phyloP scores from a whole-genome alignment of 2,113 vertebrate genomes.

The Microtus oregoni region DNA sequence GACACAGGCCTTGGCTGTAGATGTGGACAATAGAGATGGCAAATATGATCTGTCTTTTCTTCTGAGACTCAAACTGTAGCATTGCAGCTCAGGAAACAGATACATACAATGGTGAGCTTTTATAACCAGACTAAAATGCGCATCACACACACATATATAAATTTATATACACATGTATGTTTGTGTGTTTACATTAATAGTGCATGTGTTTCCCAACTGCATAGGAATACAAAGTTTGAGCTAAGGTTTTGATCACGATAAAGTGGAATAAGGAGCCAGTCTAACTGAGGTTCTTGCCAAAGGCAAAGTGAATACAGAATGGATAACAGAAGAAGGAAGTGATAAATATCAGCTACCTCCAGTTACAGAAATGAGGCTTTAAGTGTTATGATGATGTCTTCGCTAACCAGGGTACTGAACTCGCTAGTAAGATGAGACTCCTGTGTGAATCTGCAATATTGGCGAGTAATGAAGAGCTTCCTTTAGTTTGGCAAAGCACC shows the following conservation, averaged over 20 bases:
- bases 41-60: not conserved
- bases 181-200: not conserved
- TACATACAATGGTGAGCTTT: not conserved
- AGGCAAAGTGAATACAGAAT: not conserved
- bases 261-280: not conserved
- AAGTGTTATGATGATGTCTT: not conserved
- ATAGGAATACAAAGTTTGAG: not conserved
- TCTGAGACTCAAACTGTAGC: not conserved
- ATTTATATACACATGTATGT: not conserved
- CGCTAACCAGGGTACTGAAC: not conserved
- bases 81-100: not conserved
- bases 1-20: not conserved
- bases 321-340: not conserved
- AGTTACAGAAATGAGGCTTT: not conserved
- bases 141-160: not conserved
- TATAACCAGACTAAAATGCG: not conserved
- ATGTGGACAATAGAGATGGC: not conserved
- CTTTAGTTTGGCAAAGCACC: not conserved
- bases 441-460: not conserved
- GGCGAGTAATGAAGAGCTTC: not conserved
- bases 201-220: not conserved
- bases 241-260: not conserved
- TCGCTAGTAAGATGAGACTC: too few relatives aligned
- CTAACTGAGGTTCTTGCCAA: not conserved
- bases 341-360: not conserved